A percentile compares a stretch with the other conserved stretches of the same genome.
Evolutionary conservation across 2,888 invertebrate genomes (phyloP).

Genomic region (Troides aeacus): DNA sequence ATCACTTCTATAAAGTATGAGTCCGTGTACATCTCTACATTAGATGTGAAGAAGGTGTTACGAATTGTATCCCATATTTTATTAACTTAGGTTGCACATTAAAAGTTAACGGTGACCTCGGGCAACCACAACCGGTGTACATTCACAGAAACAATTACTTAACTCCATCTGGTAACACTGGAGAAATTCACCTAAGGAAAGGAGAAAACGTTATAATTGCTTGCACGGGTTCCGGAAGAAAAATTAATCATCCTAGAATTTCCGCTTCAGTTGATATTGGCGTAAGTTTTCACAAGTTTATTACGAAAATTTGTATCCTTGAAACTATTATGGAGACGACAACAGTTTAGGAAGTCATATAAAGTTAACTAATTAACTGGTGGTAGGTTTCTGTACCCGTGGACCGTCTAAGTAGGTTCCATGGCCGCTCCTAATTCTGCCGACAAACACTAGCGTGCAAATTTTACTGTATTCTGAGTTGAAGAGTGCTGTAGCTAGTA

Average conservation of each 20-base stretch:
- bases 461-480: too few species aligned
- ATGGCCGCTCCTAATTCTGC: too few species aligned
- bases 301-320: background rate
- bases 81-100: slow-evolving; percentile 58
- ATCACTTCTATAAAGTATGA: too few species aligned
- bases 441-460: too few species aligned
- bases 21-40: too few species aligned
- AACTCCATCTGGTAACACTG: slow-evolving; percentile 50
- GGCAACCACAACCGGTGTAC: slow-evolving; percentile 80
- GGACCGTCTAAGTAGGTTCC: too few species aligned
- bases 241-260: slow-evolving; percentile 52
- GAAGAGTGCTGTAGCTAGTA: too few species aligned
- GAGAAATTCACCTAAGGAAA: slow-evolving; percentile 47
- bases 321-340: background rate
- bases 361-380: too few species aligned
- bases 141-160: slow-evolving; percentile 59
- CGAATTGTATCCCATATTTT: background rate
- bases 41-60: too few species aligned
- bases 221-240: slow-evolving; percentile 52
- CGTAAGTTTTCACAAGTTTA: slow-evolving; percentile 39
- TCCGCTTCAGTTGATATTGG: slow-evolving; percentile 42
- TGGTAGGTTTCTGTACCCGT: too few species aligned
- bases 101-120: slow-evolving; percentile 67
- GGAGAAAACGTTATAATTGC: slow-evolving; percentile 54
- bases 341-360: background rate